Conservation (phyloP, 2,113 vertebrate species). For the Poeciliopsis prolifica region DNA sequence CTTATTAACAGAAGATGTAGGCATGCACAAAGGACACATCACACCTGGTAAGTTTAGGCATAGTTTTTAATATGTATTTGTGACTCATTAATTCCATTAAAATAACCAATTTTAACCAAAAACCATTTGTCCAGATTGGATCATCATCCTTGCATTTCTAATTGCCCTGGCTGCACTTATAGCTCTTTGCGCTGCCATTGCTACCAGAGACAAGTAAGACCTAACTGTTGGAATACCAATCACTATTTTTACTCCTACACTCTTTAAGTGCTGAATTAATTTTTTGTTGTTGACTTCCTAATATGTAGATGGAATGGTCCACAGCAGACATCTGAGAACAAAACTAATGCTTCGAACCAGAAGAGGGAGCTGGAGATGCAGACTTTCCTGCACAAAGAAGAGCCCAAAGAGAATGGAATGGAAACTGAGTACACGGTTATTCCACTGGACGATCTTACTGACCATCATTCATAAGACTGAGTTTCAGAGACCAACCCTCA, state of each 20-base stretch:
- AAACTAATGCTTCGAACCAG: conserved; percentile 32
- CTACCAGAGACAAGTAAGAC: conserved; percentile 72
- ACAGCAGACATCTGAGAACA: background rate
- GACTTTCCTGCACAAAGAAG: conserved; percentile 47
- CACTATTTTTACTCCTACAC: background rate
- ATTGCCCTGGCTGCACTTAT: conserved; percentile 58
- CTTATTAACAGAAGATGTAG: rapidly evolving
- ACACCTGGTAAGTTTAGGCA: conserved; percentile 36
- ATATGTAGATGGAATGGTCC: conserved; percentile 62
- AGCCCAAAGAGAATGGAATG: conserved; percentile 53
- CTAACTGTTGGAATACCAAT: background rate
- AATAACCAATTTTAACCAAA: conserved; percentile 9
- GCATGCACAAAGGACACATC: background rate
- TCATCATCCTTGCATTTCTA: conserved; percentile 66
- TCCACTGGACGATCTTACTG: conserved; percentile 58
- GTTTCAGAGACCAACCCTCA: conserved; percentile 5
- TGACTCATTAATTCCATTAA: background rate
- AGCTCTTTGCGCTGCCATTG: conserved; percentile 58
- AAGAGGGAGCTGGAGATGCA: conserved; percentile 62
- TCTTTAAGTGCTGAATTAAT: background rate
- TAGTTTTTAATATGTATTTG: background rate
- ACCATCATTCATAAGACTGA: conserved; percentile 38
- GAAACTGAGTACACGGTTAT: conserved; percentile 63
- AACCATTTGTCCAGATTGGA: conserved; percentile 61
- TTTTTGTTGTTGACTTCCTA: background rate